These are phyloP conservation scores for Standfussiana lucernea DNA, from an alignment of 2,888 invertebrate species.

Conservation along the genomic window DNA sequence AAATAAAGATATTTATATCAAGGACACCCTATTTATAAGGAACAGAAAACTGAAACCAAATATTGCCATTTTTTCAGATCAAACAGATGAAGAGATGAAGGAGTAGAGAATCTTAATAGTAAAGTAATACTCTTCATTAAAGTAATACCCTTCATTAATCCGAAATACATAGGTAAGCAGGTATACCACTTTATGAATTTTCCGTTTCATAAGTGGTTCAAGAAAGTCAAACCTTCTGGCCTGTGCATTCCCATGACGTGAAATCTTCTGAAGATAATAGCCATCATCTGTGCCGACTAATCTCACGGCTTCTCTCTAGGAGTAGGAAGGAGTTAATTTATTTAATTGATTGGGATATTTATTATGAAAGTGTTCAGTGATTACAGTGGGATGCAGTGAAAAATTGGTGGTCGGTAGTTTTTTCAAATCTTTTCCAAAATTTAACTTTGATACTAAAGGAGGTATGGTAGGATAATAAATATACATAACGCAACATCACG, in stretches of 20 bases:
- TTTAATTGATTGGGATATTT: conserved; percentile 65
- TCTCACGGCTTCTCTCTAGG: conserved; percentile 50
- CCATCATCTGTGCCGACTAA: conserved; percentile 66
- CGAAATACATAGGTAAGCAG: neutral
- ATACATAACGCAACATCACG: neutral
- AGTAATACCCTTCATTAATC: neutral
- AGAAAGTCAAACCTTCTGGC: conserved; percentile 27
- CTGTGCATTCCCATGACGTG: neutral
- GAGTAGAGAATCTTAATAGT: neutral
- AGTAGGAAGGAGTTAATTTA: conserved; percentile 59
- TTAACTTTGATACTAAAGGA: neutral
- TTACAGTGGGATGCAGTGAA: conserved; percentile 3
- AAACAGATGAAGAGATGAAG: neutral
- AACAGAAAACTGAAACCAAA: neutral
- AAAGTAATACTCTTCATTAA: neutral
- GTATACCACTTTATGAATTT: neutral
- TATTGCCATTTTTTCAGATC: neutral
- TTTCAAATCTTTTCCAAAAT: neutral
- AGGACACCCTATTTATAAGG: too few relatives aligned
- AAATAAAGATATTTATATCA: too few relatives aligned
- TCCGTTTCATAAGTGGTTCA: neutral
- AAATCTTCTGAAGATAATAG: conserved; percentile 65
- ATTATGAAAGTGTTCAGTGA: conserved; percentile 31
- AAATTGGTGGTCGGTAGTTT: neutral
- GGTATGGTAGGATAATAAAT: neutral